Evolutionary conservation across 2,888 invertebrate species (phyloP).

Genomic region (Trachelus tabidus): DNA sequence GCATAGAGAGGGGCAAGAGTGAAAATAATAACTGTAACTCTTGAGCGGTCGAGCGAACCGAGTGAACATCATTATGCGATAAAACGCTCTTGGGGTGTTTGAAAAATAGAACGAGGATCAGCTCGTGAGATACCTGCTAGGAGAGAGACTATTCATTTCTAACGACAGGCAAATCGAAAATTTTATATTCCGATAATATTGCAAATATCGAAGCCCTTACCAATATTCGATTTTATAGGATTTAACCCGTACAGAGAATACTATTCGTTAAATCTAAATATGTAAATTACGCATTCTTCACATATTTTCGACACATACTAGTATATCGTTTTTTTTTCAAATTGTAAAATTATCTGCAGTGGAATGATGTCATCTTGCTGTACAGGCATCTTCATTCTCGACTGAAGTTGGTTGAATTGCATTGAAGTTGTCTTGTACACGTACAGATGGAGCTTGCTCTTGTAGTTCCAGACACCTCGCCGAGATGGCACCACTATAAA

Average conservation of each 20-base stretch:
- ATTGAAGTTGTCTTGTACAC: background rate
- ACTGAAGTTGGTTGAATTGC: background rate
- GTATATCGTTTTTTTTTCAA: background rate
- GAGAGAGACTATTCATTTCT: background rate
- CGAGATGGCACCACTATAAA: background rate
- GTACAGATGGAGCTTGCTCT: background rate
- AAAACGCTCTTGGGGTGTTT: constrained; percentile 12
- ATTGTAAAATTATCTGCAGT: background rate
- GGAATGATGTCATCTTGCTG: background rate
- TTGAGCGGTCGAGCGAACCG: constrained; percentile 13
- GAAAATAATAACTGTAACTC: constrained; percentile 23
- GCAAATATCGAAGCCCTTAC: background rate
- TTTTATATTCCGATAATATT: background rate
- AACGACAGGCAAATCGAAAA: background rate
- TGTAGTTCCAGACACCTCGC: background rate
- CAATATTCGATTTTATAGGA: background rate
- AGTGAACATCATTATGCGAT: constrained; percentile 18
- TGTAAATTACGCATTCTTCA: background rate
- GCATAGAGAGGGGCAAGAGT: background rate
- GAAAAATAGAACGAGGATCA: constrained; percentile 13
- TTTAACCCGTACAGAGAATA: background rate
- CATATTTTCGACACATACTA: too few relatives aligned
- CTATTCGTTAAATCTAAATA: background rate
- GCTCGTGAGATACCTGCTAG: background rate
- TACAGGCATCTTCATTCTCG: background rate